Base-by-base conservation (phyloP, 2,797 vertebrate genomes). In the Falco cherrug region DNA sequence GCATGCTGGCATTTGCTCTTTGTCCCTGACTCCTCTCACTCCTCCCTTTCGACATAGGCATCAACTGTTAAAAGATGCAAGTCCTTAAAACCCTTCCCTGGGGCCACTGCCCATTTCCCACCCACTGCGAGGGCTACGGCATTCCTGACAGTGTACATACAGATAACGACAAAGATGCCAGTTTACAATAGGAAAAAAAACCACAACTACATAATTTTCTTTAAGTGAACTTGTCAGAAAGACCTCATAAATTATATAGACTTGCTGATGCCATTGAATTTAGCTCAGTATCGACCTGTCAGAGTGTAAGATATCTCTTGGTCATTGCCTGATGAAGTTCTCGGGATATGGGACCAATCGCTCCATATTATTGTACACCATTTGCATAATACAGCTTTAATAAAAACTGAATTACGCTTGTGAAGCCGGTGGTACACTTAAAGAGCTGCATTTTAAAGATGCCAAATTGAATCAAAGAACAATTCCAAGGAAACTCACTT, bases 401-500 rank as follows among this genome's bases (percentile, higher is more conserved):
- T 4, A 92, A 68, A 71, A 74, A 26, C 74, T 4, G 50, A 80
- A 75, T 25, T 37, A 60, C 79, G 13, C 6, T 2, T 7, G 14
- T 3, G 13, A 57, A 59, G 86, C 86, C 8, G 0, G 56, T 47
- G 75, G 75, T 29, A 24, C 24, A 31, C 68, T 33, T 25, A 29
- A 47, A 84, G 68, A 83, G 50, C 82, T 37, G 87, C 10, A 10
- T 67, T 78, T 91, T 37, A 71, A 65, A 45, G 8, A 16, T 0
- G 6, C 73, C 67, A 86, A 90, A 97, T 37, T 88, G 95, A 92
- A 87, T 84, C 89, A 76, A 91, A 94, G 83, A 84, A 75, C 92
- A 84, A 85, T 83, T 83, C 93, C 64, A 13, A 45, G 93, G 89
- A 70, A 94, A 95, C 93, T 84, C 68, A 68, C 87, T 95, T 97